These are phyloP conservation scores for Shargacucullia verbasci DNA, from an alignment of 2,888 invertebrate species.

Conservation along the genomic window DNA sequence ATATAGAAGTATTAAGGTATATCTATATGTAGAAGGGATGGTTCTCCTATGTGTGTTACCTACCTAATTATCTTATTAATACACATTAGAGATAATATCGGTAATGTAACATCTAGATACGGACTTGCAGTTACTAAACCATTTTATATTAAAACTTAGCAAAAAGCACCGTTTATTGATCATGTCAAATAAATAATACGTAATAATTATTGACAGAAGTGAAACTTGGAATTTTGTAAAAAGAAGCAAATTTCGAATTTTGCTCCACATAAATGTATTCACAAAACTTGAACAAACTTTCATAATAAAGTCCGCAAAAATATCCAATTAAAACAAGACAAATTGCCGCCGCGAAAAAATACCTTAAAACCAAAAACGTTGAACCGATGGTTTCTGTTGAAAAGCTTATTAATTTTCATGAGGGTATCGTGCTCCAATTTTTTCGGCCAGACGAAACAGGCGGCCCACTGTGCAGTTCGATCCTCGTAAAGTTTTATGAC, in stretches of 20 bases:
- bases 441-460: slow-evolving; percentile 47
- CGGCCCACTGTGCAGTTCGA: slow-evolving; percentile 60
- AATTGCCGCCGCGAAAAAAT: slow-evolving; percentile 63
- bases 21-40: no score
- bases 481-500: slow-evolving; percentile 64
- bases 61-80: no score
- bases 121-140: no score
- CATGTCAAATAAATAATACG: no score
- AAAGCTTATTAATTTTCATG: slow-evolving; percentile 64
- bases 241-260: background rate
- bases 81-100: no score
- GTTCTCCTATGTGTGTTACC: no score
- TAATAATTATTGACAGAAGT: no score
- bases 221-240: no score
- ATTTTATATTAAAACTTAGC: no score
- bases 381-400: slow-evolving; percentile 55
- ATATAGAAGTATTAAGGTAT: no score
- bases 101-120: no score
- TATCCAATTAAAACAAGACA: slow-evolving; percentile 67
- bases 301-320: slow-evolving; percentile 63
- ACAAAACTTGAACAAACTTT: slow-evolving; percentile 16
- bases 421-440: slow-evolving; percentile 60
- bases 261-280: slow-evolving; percentile 14
- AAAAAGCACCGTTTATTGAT: no score
- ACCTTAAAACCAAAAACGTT: slow-evolving; percentile 53